Base-by-base conservation (phyloP, 2,888 invertebrate genomes). In the Lycaena phlaeas region DNA sequence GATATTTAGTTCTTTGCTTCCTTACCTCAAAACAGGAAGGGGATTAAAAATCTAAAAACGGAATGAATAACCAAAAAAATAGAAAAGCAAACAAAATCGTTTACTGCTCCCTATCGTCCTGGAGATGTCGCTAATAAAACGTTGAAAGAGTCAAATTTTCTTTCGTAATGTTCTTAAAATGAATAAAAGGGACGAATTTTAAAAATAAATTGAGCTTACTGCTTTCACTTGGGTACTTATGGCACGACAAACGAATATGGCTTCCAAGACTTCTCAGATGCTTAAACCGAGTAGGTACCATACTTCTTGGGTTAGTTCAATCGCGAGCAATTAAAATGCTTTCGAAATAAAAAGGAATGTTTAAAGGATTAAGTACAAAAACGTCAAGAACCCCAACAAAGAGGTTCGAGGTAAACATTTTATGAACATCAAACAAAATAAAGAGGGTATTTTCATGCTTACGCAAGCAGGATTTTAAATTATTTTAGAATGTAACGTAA, bases 361-460 rank as follows among this genome's bases (percentile, higher is more conserved):
- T 34, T 4, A 18, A 34, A 34, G 18, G 34, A 22, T 22, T 12
- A 34, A 6, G 10, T 31, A 18, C 9, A 34, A 34, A 22, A 22
- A 22, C 22, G 34, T 34, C 34, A 11, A 18, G 34, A n/a, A n/a
- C 34, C 17, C 11, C 18, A 7, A 22, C 34, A 34, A 22, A 34
- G 22, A 12, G 22, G 11, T 30, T 30, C n/a, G 15, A 15, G 4
- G 12, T 17, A 9, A 18, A 34, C 18, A 34, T 34, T 34, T 10
- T 34, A 18, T 18, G 12, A 34, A 34, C 34, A 22, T 34, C 18
- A 22, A 34, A 34, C 34, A 18, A 34, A 31, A 31, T 17, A 18
- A 34, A 34, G 17, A 34, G 14, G 14, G 12, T 29, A 14, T 12
- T 18, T 12, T 9, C 12, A 34, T 11, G 22, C 12, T 34, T 9